These are phyloP conservation scores for Eurytoma californica DNA, from an alignment of 2,888 invertebrate species.

Conservation along the genomic window DNA sequence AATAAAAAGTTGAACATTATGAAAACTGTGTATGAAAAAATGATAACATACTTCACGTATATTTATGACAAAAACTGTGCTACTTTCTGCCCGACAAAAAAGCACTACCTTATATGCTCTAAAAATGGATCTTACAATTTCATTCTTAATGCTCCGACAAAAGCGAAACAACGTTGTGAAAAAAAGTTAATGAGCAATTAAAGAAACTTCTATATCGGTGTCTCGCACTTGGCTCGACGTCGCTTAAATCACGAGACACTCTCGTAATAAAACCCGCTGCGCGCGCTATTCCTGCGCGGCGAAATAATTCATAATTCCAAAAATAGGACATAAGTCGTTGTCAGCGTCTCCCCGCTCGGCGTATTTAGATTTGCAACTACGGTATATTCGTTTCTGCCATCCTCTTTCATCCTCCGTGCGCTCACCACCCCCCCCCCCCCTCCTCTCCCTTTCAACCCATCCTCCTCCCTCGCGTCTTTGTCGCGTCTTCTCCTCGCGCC, in stretches of 20 bases:
- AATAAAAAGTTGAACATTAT: too few relatives aligned
- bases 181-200: too few relatives aligned
- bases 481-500: not conserved
- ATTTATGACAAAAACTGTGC: too few relatives aligned
- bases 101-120: too few relatives aligned
- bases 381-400: slow-evolving; percentile 38
- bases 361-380: slow-evolving; percentile 4
- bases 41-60: too few relatives aligned
- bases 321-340: slow-evolving; percentile 27
- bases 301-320: slow-evolving; percentile 24
- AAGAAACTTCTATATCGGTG: not conserved
- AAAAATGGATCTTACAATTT: too few relatives aligned
- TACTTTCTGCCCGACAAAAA: too few relatives aligned
- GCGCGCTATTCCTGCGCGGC: slow-evolving; percentile 36
- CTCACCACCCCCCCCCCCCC: not conserved
- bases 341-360: not conserved
- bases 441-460: not conserved
- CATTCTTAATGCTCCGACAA: too few relatives aligned
- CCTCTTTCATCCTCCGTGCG: slow-evolving; percentile 39
- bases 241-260: not conserved
- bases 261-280: not conserved
- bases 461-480: not conserved
- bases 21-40: too few relatives aligned
- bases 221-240: not conserved
- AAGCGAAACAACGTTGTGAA: too few relatives aligned